Evolutionary conservation across 2,797 vertebrate genomes (phyloP).

Genomic region (Poecilia gillii): DNA sequence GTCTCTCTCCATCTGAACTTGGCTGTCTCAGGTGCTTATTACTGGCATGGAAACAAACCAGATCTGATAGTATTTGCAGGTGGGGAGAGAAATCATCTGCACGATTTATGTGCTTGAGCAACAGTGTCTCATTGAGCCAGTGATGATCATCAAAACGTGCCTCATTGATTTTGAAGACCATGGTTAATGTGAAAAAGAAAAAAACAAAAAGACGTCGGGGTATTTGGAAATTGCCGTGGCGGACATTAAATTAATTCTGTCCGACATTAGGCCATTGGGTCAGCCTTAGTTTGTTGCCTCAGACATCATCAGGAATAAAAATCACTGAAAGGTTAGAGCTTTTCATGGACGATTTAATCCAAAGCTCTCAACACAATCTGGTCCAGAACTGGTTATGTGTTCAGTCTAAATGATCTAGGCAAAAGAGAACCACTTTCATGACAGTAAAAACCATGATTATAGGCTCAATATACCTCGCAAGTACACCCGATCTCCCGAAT

Average conservation of each 20-base stretch:
- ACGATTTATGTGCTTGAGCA: slow-evolving; percentile 9
- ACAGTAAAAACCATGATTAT: slow-evolving; percentile 2
- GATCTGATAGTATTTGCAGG: slow-evolving; percentile 41
- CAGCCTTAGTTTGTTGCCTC: background rate
- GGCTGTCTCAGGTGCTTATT: slow-evolving; percentile 33
- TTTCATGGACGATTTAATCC: background rate
- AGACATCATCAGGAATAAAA: background rate
- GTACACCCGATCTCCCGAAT: background rate
- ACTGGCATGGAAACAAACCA: slow-evolving; percentile 33
- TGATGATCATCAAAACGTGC: background rate
- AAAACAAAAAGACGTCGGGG: background rate
- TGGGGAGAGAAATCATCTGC: slow-evolving; percentile 30
- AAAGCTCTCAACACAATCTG: background rate
- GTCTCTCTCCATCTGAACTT: slow-evolving; percentile 47
- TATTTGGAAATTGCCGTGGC: background rate
- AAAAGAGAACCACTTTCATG: background rate
- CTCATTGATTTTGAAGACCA: background rate
- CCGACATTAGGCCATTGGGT: background rate
- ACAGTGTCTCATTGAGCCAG: background rate
- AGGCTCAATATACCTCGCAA: background rate
- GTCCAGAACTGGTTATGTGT: background rate
- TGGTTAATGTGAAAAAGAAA: background rate
- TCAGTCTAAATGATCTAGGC: background rate
- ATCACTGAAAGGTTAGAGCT: background rate
- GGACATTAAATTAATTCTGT: background rate